Evolutionary conservation across 2,888 invertebrate genomes (phyloP), one percentile per base, ranked within the genome.

Genomic region (Athalia circularis): DNA sequence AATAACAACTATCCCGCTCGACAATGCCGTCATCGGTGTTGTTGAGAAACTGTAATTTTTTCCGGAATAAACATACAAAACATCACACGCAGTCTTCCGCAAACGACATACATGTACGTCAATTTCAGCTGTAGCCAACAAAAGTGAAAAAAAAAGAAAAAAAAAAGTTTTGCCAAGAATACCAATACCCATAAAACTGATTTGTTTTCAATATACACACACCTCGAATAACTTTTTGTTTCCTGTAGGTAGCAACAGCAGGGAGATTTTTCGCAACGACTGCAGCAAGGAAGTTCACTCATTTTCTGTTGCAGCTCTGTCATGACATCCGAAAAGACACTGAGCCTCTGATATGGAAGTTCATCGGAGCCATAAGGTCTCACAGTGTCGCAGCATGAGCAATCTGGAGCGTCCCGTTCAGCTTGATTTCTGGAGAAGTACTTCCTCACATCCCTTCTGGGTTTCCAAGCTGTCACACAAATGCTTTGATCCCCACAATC

Each of bases 241-340:
- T 57, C 72, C 59, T 72, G 72, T 3, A 72, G 9, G 11, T 74
- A 70, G 61, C 87, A 87, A 57, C 81, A 82, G 45, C 87, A 87
- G 0, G 84, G 83, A 52, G 72, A 77, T 65, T 80, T 83, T 68
- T 80, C 79, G 61, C 88, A 87, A 4, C 78, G 65, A 6, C 83
- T 80, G 52, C 85, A 86, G 64, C 81, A 82, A 11, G 80, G 77
- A 1, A 84, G 83, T 11, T 82, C 83, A 77, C 82, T 84, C 8
- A 88, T 84, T 80, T 86, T 88, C 50, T 84, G 82, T 64, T 88
- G 86, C 29, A 88, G 77, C 77, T 88, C 88, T 74, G 72, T 83
- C 85, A 88, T 85, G 43, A 88, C 86, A 52, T 87, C 81, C 3
- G 86, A 87, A 77, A 87, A 88, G 4, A 82, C 83, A 11, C 80